Percentiles rank a stretch among this genome's conserved stretches.
Conservation (phyloP, 2,113 vertebrate species). For the Hippocampus zosterae region DNA sequence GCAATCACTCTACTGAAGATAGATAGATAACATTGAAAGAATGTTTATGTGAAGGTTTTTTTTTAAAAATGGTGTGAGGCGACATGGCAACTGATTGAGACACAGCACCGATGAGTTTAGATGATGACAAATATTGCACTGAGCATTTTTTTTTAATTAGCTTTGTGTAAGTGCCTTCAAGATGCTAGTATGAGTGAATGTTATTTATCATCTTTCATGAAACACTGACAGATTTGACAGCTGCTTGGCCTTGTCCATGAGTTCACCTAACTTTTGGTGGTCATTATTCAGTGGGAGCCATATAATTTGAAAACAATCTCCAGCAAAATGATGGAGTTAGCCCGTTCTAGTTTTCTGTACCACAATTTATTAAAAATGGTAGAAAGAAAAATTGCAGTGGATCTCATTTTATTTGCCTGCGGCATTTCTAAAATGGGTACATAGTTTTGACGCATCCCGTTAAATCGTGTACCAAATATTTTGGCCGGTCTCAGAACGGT, state of each 20-base stretch:
- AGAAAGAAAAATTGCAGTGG: not conserved
- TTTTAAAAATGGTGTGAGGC: not conserved
- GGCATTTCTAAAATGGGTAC: no score
- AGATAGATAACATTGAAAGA: not conserved
- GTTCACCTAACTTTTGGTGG: no score
- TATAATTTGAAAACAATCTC: not conserved
- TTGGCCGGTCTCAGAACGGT: not conserved
- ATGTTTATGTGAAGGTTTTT: not conserved
- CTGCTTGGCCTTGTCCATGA: no score
- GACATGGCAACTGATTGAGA: no score
- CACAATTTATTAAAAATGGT: not conserved
- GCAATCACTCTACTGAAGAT: not conserved
- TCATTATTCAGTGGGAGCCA: not conserved
- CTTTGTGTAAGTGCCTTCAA: no score
- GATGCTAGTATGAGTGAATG: no score
- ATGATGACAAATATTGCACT: no score
- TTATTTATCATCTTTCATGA: no score
- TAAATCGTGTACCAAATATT: not conserved
- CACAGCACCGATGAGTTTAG: no score
- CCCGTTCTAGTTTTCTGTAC: not conserved
- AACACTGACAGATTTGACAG: no score
- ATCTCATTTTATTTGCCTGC: not conserved
- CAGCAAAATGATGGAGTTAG: not conserved
- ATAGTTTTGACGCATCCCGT: not conserved
- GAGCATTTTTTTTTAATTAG: no score